These are phyloP conservation scores for Prorops nasuta DNA, from an alignment of 1,140 invertebrate genomes.

Conservation along the genomic window DNA sequence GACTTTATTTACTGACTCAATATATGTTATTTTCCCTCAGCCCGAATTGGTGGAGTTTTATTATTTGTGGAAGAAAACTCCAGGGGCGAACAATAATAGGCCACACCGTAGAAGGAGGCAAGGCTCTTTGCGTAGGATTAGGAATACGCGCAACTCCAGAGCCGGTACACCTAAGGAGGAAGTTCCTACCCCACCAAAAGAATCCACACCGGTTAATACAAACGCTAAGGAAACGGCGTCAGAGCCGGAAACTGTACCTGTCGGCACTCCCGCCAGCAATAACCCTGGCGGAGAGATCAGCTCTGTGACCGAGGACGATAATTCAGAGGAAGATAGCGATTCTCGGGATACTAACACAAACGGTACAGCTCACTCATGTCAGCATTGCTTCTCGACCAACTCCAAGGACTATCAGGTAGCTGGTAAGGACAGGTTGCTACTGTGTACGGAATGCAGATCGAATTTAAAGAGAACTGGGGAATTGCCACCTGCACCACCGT, in stretches of 20 bases:
- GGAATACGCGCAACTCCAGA: conserved; percentile 73
- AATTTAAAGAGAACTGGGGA: conserved; percentile 85
- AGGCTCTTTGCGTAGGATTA: conserved; percentile 83
- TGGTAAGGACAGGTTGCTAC: conserved; percentile 72
- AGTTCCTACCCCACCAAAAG: conserved; percentile 51
- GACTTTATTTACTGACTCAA: conserved; percentile 4
- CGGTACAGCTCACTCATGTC: conserved; percentile 51
- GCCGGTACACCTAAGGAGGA: conserved; percentile 67
- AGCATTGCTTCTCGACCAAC: conserved; percentile 66
- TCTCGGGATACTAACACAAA: conserved; percentile 70
- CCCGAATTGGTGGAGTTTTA: conserved; percentile 97
- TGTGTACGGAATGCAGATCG: conserved; percentile 80
- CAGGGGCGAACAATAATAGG: conserved; percentile 91
- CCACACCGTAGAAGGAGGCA: conserved; percentile 86
- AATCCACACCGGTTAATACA: conserved; percentile 48
- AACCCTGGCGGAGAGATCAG: conserved; percentile 70
- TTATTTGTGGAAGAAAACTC: conserved; percentile 99
- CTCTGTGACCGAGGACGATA: conserved; percentile 92
- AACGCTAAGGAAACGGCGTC: conserved; percentile 42
- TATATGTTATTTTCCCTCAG: too few relatives aligned
- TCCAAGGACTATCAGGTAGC: conserved; percentile 53
- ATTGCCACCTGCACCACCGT: conserved; percentile 65
- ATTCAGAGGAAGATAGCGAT: conserved; percentile 91
- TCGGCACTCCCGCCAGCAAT: conserved; percentile 40
- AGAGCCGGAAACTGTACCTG: conserved; percentile 39